phyloP scores from a whole-genome alignment of 2,113 vertebrate genomes.

The Cynoglossus semilaevis region DNA sequence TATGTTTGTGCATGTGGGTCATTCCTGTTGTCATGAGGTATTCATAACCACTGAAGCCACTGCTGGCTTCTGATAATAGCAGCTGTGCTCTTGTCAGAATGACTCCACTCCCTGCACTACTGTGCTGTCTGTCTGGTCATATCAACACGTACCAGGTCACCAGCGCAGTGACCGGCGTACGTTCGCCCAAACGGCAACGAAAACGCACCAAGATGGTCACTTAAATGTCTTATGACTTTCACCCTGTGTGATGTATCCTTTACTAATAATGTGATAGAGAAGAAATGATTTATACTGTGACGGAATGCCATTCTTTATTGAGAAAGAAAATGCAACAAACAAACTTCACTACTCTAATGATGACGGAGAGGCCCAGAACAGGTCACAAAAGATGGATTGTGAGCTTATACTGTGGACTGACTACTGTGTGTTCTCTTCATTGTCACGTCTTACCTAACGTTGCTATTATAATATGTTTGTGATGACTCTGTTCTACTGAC shows the following conservation, averaged over 20 bases:
- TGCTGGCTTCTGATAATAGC: slow-evolving; percentile 48
- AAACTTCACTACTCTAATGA: slow-evolving; percentile 31
- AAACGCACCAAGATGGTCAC: slow-evolving; percentile 5
- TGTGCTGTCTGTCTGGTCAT: slow-evolving; percentile 14
- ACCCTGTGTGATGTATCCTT: slow-evolving; percentile 17
- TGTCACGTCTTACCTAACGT: slow-evolving; percentile 45
- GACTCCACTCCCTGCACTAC: slow-evolving; percentile 46
- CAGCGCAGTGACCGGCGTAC: slow-evolving; percentile 3
- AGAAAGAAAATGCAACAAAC: slow-evolving; percentile 26
- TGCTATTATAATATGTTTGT: slow-evolving; percentile 36
- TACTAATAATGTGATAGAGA: slow-evolving; percentile 56
- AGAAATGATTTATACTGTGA: slow-evolving; percentile 61
- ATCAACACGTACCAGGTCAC: slow-evolving; percentile 22
- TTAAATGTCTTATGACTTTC: slow-evolving; percentile 30
- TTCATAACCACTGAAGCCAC: slow-evolving; percentile 54
- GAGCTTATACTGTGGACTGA: slow-evolving; percentile 36
- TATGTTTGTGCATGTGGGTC: slow-evolving; percentile 8
- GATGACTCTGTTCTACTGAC: slow-evolving; percentile 29
- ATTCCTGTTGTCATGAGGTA: slow-evolving; percentile 38
- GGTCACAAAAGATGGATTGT: slow-evolving; percentile 22
- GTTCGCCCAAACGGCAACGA: background rate
- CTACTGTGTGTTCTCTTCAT: slow-evolving; percentile 35
- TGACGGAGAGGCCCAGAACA: slow-evolving; percentile 24
- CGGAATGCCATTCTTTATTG: slow-evolving; percentile 21
- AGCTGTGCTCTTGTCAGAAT: slow-evolving; percentile 51